Evolutionary conservation across 30 jellyfish, hydroid and myxozoan genomes (phyloP).

Genomic region (Morbakka virulenta): DNA sequence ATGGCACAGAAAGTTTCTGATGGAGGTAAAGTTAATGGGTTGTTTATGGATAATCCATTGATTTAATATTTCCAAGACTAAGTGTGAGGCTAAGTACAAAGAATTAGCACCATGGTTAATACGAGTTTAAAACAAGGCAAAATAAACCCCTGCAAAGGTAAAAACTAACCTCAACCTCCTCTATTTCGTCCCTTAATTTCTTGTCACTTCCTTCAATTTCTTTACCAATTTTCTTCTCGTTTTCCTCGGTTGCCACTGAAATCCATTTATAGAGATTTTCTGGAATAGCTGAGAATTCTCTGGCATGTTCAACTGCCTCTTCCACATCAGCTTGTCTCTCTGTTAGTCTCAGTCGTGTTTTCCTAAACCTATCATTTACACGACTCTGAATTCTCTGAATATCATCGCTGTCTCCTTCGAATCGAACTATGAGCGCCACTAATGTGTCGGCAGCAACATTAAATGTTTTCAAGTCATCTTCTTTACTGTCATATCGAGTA

Average conservation of each 20-base stretch:
- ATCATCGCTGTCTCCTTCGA: conserved; percentile 77
- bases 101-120: too few relatives aligned
- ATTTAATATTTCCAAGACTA: too few relatives aligned
- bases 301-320: conserved; percentile 63
- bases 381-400: conserved; percentile 14
- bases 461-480: conserved; percentile 66
- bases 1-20: too few relatives aligned
- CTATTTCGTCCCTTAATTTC: conserved; percentile 48
- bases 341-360: conserved; percentile 48
- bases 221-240: conserved; percentile 60
- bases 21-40: too few relatives aligned
- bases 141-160: too few relatives aligned
- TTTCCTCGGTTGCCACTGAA: conserved; percentile 34
- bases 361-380: conserved; percentile 56
- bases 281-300: conserved; percentile 45
- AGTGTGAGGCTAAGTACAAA: too few relatives aligned
- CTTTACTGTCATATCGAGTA: conserved; percentile 55
- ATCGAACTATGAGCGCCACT: conserved; percentile 56
- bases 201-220: conserved; percentile 55
- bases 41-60: too few relatives aligned
- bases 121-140: too few relatives aligned
- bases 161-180: conserved; percentile 41
- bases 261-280: conserved; percentile 54
- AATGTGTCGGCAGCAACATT: conserved; percentile 63
- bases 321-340: conserved; percentile 79